phyloP scores from a whole-genome alignment of 2,113 vertebrate genomes.

The Uropsilus gracilis region DNA sequence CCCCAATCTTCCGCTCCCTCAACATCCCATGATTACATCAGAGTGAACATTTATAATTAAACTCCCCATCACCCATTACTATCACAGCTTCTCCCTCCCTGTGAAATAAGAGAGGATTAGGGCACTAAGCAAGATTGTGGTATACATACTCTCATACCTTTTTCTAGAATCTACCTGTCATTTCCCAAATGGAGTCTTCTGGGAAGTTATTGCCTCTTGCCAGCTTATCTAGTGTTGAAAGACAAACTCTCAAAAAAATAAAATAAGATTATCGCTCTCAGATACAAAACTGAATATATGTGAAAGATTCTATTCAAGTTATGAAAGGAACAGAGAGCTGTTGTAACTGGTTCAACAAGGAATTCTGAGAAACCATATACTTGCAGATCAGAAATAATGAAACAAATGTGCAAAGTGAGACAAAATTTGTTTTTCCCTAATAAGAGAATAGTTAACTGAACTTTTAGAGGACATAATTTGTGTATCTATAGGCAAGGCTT shows the following conservation, averaged over 20 bases:
- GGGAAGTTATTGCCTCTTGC: not conserved
- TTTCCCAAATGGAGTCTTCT: not conserved
- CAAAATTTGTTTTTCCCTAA: not conserved
- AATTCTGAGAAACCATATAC: not conserved
- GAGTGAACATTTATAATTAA: not conserved
- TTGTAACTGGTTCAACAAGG: not conserved
- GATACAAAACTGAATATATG: not conserved
- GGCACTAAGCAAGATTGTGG: not conserved
- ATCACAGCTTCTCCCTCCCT: not conserved
- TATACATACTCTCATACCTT: not conserved
- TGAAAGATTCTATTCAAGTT: constrained; percentile 13
- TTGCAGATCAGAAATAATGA: not conserved
- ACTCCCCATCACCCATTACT: not conserved
- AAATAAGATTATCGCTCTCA: not conserved
- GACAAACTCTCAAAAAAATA: not conserved
- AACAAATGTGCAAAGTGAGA: not conserved
- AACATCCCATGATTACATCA: not conserved
- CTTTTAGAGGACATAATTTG: not conserved
- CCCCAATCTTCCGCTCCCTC: not conserved
- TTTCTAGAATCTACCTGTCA: too few relatives aligned
- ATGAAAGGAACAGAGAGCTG: not conserved
- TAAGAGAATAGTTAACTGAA: not conserved
- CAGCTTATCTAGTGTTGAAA: not conserved
- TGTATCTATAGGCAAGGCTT: not conserved
- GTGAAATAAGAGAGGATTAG: not conserved